Base-by-base conservation (phyloP, 2,797 vertebrate species). In the Siniperca obscura region DNA sequence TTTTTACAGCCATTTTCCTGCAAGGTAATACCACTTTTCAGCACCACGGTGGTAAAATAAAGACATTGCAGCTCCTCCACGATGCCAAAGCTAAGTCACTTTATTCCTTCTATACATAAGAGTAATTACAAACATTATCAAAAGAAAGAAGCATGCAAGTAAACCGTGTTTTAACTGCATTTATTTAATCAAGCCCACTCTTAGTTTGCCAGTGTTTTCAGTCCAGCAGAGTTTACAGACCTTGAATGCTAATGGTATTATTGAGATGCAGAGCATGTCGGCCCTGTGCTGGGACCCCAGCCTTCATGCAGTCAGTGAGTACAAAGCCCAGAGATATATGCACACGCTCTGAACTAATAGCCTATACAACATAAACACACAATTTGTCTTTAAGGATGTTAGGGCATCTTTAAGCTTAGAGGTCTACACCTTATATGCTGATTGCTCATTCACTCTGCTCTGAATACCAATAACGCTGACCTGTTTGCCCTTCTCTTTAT, bases 251-350 rank as follows among this genome's bases (percentile, higher is more conserved):
- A 89, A 95, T 92, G 74, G 48, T 50, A 59, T 66, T 69, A 90
- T 94, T 94, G 86, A 78, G 74, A 94, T 94, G 91, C 92, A 87
- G 78, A 76, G 69, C 90, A 75, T 85, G 87, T 13, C 59, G 44
- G 50, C 55, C 42, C 70, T 78, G 80, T 85, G 80, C 80, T 56
- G 88, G 90, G 87, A 88, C 80, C 74, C 72, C 57, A 83, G 89
- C 75, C 61, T 85, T 82, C 83, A 75, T 86, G 79, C 80, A 68
- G 75, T 22, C 59, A 87, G 67, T 52, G 55, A 83, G 79, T 88
- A 82, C 83, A 91, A 91, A 91, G 87, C 85, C 81, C 42, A 68
- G 65, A 88, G 78, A 89, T 89, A 80, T 81, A 82, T 82, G 79
- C 87, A 78, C 85, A 74, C 21, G 12, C 77, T 65, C 74, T 75